phyloP scores from a whole-genome alignment of 1,140 invertebrate species.

The Aphaenogaster floridana region DNA sequence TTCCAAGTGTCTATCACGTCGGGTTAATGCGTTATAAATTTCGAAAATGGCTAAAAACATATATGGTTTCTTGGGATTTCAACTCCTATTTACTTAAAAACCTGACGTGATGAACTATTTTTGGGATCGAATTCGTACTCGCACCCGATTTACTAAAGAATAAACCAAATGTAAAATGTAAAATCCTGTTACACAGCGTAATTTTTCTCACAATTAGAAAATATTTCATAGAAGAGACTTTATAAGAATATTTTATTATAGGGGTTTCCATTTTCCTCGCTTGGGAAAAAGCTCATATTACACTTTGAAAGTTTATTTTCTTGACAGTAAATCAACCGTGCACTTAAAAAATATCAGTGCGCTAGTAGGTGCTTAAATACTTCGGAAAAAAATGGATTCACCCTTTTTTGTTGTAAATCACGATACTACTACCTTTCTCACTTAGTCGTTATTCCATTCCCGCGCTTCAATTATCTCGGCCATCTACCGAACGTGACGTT shows the following conservation, averaged over 20 bases:
- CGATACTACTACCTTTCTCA: background rate
- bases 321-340: background rate
- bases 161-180: too few species aligned
- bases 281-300: background rate
- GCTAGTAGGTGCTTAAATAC: background rate
- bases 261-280: background rate
- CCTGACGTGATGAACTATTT: too few species aligned
- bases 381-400: background rate
- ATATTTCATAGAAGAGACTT: background rate
- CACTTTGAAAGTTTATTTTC: background rate
- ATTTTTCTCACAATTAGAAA: background rate
- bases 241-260: background rate
- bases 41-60: too few species aligned
- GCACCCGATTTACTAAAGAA: too few species aligned
- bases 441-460: background rate
- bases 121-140: too few species aligned
- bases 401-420: background rate
- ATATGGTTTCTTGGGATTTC: too few species aligned
- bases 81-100: too few species aligned
- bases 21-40: too few species aligned
- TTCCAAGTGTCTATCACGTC: too few species aligned
- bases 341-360: background rate
- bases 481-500: slow-evolving; percentile 36
- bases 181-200: too few species aligned
- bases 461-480: slow-evolving; percentile 32